Conservation (phyloP, 2,888 invertebrate species). For the Bugulina stolonifera region DNA sequence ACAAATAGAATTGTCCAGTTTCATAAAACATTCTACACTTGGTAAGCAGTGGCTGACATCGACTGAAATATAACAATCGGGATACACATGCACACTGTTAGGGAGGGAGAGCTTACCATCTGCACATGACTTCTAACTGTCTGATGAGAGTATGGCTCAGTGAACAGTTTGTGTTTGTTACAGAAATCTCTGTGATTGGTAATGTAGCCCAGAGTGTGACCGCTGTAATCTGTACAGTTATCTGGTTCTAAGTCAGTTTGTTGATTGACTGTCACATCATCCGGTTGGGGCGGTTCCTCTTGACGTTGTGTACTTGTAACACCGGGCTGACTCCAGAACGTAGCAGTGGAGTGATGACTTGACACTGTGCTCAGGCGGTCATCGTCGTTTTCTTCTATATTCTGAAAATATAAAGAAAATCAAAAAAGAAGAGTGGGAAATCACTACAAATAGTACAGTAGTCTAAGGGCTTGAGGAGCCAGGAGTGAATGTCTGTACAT, state of each 20-base stretch:
- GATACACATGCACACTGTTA: too few species aligned
- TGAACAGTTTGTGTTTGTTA: neutral
- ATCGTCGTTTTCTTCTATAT: neutral
- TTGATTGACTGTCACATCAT: neutral
- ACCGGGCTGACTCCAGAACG: neutral
- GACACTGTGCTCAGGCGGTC: neutral
- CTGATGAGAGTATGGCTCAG: neutral
- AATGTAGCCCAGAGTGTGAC: neutral
- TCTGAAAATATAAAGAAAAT: neutral
- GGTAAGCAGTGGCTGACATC: too few species aligned
- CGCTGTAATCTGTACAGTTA: neutral
- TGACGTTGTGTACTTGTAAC: slow-evolving; percentile 10
- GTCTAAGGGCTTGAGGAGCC: too few species aligned
- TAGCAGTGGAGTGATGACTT: too few species aligned
- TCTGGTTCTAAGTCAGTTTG: neutral
- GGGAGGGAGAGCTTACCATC: neutral
- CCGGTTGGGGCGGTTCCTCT: neutral
- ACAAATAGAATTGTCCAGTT: too few species aligned
- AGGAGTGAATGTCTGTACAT: too few species aligned
- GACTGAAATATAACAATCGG: neutral
- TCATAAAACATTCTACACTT: too few species aligned
- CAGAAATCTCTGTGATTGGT: neutral
- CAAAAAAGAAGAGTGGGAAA: neutral
- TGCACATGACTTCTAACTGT: neutral
- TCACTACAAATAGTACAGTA: too few species aligned